Conservation (phyloP, 2,113 vertebrate species). For the Gopherus evgoodei region DNA sequence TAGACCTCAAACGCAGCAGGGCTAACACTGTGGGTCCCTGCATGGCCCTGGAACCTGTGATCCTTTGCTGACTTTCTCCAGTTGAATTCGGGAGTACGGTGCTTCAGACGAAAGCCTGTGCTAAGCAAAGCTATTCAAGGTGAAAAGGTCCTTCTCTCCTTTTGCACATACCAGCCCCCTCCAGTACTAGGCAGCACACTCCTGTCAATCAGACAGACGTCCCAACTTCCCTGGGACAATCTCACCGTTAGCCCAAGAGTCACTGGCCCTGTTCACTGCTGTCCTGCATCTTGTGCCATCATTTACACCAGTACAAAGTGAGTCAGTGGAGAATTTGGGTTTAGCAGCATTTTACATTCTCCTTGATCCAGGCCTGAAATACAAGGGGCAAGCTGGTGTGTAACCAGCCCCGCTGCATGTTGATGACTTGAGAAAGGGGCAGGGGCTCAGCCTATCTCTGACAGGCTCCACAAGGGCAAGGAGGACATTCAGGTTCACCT, state of each 20-base stretch:
- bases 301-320: background rate
- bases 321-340: no score
- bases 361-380: background rate
- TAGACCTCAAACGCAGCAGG: accelerated
- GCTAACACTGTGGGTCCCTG: background rate
- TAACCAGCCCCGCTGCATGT: no score
- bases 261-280: background rate
- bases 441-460: background rate
- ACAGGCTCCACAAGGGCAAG: background rate
- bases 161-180: background rate
- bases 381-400: background rate
- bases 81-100: background rate
- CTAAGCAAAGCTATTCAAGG: background rate
- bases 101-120: background rate
- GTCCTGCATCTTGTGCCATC: background rate
- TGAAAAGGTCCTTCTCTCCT: background rate
- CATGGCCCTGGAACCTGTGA: background rate
- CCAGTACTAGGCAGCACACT: background rate
- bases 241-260: background rate
- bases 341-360: background rate
- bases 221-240: background rate
- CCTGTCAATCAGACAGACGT: background rate
- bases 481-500: background rate
- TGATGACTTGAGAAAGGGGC: background rate
- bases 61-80: background rate